phyloP scores from a whole-genome alignment of 2,797 vertebrate species.

The Clamator glandarius region DNA sequence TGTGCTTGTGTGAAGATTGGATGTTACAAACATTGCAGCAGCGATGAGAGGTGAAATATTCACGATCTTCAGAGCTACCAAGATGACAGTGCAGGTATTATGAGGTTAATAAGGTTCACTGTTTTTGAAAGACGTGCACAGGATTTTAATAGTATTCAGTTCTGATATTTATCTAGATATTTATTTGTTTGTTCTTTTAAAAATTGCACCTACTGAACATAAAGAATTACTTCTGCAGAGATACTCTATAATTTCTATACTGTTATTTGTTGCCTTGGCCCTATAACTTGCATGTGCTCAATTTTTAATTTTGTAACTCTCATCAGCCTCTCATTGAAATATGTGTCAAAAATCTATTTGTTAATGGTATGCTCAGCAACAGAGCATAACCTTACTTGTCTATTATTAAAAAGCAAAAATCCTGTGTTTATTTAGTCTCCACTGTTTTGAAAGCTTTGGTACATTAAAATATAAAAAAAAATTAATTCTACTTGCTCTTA shows the following conservation, averaged over 20 bases:
- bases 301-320: not conserved
- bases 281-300: not conserved
- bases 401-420: not conserved
- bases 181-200: not conserved
- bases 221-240: not conserved
- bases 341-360: not conserved
- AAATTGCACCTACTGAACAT: not conserved
- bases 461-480: not conserved
- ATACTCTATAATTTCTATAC: not conserved
- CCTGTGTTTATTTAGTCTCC: not conserved
- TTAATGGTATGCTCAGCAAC: not conserved
- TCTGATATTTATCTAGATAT: not conserved
- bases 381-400: not conserved
- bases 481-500: not conserved
- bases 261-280: not conserved
- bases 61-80: not conserved
- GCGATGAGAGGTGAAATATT: rapidly evolving
- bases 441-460: not conserved
- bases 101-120: not conserved
- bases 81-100: rapidly evolving
- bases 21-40: not conserved
- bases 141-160: not conserved
- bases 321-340: not conserved
- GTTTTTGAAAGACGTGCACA: not conserved
- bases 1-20: not conserved